Evolutionary conservation across 2,888 invertebrate species (phyloP).

Genomic region (Chironomus riparius): DNA sequence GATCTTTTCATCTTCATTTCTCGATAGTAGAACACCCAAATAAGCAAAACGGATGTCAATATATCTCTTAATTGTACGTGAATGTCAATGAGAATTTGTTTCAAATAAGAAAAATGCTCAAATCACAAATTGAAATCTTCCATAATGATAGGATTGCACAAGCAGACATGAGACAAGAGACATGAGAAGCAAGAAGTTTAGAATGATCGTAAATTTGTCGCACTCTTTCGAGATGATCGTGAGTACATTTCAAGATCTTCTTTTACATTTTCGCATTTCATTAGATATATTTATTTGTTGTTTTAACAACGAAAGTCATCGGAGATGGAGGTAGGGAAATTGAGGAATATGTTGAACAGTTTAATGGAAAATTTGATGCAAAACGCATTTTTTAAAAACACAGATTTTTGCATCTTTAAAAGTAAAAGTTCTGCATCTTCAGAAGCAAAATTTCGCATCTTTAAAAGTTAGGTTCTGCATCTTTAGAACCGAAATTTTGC

Average conservation of each 20-base stretch:
- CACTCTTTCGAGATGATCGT: conserved; percentile 3
- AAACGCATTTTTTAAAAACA: no score
- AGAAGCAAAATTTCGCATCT: no score
- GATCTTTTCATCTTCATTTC: no score
- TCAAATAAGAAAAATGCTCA: not conserved
- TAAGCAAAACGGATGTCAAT: conserved; percentile 28
- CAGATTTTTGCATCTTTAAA: no score
- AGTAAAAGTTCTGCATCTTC: no score
- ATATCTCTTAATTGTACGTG: conserved; percentile 28
- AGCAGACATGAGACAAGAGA: no score
- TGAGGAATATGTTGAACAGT: no score
- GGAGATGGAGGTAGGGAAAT: no score
- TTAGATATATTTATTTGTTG: not conserved
- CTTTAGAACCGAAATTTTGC: no score
- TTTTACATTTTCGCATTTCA: not conserved
- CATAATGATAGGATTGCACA: no score
- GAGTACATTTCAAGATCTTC: conserved; percentile 3
- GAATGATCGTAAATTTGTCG: conserved; percentile 26
- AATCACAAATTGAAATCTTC: conserved; percentile 15
- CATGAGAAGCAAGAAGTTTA: not conserved
- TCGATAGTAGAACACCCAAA: conserved; percentile 15
- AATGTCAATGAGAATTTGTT: conserved; percentile 24
- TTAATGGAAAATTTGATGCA: no score
- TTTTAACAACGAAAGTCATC: not conserved
- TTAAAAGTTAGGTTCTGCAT: no score